These are phyloP conservation scores for Puntigrus tetrazona DNA, from an alignment of 2,113 vertebrate species.

Conservation along the genomic window DNA sequence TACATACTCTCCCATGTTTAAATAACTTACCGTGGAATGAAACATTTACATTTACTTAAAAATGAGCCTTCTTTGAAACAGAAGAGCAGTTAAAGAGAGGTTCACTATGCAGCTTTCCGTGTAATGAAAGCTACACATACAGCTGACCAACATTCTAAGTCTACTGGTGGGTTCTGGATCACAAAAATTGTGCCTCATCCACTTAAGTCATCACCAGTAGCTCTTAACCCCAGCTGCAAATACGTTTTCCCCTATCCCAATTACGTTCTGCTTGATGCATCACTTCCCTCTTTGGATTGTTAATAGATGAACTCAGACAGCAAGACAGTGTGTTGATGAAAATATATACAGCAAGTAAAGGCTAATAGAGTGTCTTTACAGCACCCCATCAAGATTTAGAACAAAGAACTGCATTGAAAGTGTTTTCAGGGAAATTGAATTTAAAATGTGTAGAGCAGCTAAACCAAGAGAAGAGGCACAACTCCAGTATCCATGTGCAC, in stretches of 20 bases:
- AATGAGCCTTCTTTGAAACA: neutral
- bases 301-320: constrained; percentile 12
- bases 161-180: neutral
- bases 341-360: constrained; percentile 31
- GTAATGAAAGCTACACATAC: neutral
- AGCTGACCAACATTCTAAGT: neutral
- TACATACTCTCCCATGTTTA: neutral
- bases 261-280: neutral
- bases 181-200: neutral
- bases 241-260: constrained; percentile 9
- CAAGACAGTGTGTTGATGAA: constrained; percentile 32
- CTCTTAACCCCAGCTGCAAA: neutral
- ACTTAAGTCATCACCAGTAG: neutral
- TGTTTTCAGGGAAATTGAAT: neutral
- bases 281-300: constrained; percentile 17
- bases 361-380: constrained; percentile 18
- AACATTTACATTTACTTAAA: neutral
- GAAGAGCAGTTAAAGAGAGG: neutral
- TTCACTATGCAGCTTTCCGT: neutral
- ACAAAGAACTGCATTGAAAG: constrained; percentile 1
- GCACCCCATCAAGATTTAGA: constrained; percentile 8
- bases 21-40: neutral
- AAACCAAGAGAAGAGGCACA: neutral
- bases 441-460: neutral
- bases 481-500: neutral